phyloP scores from a whole-genome alignment of 2,797 vertebrate species.

The Esox lucius region DNA sequence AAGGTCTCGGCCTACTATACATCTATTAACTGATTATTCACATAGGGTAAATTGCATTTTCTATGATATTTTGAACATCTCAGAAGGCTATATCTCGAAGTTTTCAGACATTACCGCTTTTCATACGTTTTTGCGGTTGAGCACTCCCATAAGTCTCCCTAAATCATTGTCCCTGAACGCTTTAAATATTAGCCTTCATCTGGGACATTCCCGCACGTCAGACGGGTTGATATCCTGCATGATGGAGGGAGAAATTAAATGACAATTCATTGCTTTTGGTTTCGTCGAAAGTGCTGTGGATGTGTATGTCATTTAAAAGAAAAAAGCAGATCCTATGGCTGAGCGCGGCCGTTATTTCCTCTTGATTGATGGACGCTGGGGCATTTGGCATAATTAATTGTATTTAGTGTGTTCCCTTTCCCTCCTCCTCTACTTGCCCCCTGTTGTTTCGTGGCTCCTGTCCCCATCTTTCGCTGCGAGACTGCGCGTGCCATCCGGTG shows the following conservation, averaged over 20 bases:
- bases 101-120: neutral
- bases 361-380: slow-evolving; percentile 72
- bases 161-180: neutral
- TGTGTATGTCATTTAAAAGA: slow-evolving; percentile 44
- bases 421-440: slow-evolving; percentile 41
- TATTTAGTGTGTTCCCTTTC: slow-evolving; percentile 66
- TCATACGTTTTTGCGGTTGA: neutral
- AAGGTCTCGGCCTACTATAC: neutral
- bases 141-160: neutral
- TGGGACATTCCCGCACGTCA: slow-evolving; percentile 39
- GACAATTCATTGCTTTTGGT: slow-evolving; percentile 70
- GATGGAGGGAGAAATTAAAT: slow-evolving; percentile 59
- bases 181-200: slow-evolving; percentile 4
- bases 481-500: slow-evolving; percentile 43
- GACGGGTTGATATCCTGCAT: slow-evolving; percentile 27
- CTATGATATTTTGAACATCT: neutral
- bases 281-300: slow-evolving; percentile 36
- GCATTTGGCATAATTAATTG: slow-evolving; percentile 78
- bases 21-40: neutral
- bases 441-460: slow-evolving; percentile 28
- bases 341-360: slow-evolving; percentile 68
- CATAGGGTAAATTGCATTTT: neutral
- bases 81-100: neutral
- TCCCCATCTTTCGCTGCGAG: slow-evolving; percentile 24
- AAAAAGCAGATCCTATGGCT: slow-evolving; percentile 60